phyloP scores from a whole-genome alignment of 2,797 vertebrate species.

The Varecia variegata region DNA sequence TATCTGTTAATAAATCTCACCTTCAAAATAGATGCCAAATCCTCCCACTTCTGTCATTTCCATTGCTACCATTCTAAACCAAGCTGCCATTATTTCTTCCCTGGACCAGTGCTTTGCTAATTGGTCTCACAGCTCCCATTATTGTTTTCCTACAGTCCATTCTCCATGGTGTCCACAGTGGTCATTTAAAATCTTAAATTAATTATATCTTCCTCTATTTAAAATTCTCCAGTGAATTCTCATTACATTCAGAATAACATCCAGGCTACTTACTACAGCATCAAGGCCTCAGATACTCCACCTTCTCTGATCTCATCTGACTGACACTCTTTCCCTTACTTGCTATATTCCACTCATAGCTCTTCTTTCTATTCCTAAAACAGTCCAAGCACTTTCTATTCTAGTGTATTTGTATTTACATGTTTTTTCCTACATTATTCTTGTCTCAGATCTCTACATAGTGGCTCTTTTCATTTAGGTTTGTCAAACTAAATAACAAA shows the following conservation, averaged over 20 bases:
- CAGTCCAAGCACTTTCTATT: neutral
- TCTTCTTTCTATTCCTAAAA: neutral
- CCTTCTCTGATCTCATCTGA: neutral
- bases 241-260: neutral
- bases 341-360: neutral
- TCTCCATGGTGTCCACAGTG: neutral
- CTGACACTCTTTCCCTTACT: neutral
- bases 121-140: neutral
- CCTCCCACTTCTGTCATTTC: neutral
- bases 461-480: neutral
- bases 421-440: neutral
- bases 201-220: neutral
- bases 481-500: neutral
- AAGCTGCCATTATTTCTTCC: neutral
- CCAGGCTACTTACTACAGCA: neutral
- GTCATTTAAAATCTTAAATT: neutral
- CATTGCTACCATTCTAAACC: neutral
- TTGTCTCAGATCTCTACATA: neutral
- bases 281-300: neutral
- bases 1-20: neutral
- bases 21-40: neutral
- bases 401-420: neutral
- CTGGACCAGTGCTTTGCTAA: neutral
- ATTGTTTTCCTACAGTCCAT: neutral
- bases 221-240: neutral